These are phyloP conservation scores for Sylvilagus bachmani DNA, from an alignment of 2,113 vertebrate genomes.

Conservation along the genomic window DNA sequence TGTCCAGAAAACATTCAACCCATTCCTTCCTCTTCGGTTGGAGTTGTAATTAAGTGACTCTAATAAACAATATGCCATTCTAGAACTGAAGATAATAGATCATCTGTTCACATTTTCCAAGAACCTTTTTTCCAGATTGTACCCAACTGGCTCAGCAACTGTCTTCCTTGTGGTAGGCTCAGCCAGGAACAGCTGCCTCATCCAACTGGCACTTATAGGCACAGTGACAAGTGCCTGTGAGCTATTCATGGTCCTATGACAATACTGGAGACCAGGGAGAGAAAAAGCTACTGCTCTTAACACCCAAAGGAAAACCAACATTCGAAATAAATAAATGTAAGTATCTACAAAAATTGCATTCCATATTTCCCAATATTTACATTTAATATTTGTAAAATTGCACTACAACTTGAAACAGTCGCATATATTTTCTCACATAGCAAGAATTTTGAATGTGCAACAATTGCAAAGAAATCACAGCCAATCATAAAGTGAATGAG, in stretches of 20 bases:
- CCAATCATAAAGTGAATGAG: conserved; percentile 8
- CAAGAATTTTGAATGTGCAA: conserved; percentile 38
- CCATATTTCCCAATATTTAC: neutral
- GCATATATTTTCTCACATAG: neutral
- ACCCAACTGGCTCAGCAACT: conserved; percentile 42
- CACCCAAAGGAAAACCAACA: neutral
- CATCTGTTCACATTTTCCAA: conserved; percentile 44
- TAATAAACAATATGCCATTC: neutral
- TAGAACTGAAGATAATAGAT: conserved; percentile 38
- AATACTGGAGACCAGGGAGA: neutral
- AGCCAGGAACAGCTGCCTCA: conserved; percentile 25
- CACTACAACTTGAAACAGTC: conserved; percentile 23
- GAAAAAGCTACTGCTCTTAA: neutral
- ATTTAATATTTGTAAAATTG: conserved; percentile 46
- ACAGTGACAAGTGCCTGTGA: neutral
- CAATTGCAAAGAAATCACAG: conserved; percentile 30
- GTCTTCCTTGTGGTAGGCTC: conserved; percentile 23
- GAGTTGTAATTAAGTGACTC: conserved; percentile 5
- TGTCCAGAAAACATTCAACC: neutral
- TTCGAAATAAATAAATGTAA: conserved; percentile 28
- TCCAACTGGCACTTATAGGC: neutral
- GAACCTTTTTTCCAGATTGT: conserved; percentile 15
- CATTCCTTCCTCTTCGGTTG: neutral
- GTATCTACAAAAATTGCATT: neutral
- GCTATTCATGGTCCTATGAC: neutral